Percentiles rank a stretch among this genome's conserved stretches.
Evolutionary conservation across 2,888 invertebrate species (phyloP).

Genomic region (Napeogenes sylphis): DNA sequence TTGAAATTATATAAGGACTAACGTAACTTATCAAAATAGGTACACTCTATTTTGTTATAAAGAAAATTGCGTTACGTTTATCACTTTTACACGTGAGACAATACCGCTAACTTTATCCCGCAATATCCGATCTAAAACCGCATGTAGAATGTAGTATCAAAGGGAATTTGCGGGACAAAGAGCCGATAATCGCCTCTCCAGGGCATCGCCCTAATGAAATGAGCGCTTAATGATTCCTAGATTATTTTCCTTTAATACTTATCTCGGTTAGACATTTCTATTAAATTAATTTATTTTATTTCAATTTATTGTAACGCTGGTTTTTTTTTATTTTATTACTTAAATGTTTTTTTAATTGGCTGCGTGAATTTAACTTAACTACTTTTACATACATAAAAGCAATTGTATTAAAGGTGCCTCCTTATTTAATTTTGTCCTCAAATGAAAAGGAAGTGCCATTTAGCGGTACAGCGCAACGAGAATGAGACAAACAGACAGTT

Average conservation of each 20-base stretch:
- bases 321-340: no score
- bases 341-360: no score
- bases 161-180: conserved; percentile 25
- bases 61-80: conserved; percentile 2
- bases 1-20: no score
- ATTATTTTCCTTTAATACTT: conserved; percentile 40
- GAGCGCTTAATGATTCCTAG: conserved; percentile 56
- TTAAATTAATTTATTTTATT: conserved; percentile 2
- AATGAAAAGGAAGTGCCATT: not conserved
- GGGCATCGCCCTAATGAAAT: conserved; percentile 42
- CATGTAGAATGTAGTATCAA: conserved; percentile 12
- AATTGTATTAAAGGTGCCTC: no score
- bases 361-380: no score
- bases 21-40: not conserved
- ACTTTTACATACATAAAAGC: no score
- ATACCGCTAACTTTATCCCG: conserved; percentile 4
- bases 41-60: not conserved
- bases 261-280: conserved; percentile 7
- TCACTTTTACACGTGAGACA: conserved; percentile 5
- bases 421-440: no score
- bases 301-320: not conserved
- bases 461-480: not conserved
- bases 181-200: conserved; percentile 26
- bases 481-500: conserved; percentile 9
- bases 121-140: conserved; percentile 8